A percentile compares a stretch with the other conserved stretches of the same genome.
Conservation (phyloP, 2,113 vertebrate genomes). For the Hyla sarda region DNA sequence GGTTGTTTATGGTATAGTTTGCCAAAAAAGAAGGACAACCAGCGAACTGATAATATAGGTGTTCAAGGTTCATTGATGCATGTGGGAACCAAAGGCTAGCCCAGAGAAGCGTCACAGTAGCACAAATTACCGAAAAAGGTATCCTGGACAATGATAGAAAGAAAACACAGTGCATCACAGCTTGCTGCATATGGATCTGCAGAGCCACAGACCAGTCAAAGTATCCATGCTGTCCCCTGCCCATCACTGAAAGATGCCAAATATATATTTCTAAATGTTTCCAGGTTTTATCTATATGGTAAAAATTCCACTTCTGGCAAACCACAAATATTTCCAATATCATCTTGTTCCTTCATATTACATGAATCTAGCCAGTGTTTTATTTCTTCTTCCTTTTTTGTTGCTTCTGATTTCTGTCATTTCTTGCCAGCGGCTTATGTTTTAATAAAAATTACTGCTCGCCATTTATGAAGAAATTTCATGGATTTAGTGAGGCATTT, state of each 20-base stretch:
- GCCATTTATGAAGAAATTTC: background rate
- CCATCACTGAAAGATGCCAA: background rate
- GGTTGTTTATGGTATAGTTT: too few species aligned
- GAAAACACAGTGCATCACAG: too few species aligned
- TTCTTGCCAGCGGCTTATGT: background rate
- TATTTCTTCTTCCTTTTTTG: background rate
- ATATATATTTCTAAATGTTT: background rate
- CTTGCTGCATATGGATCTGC: too few species aligned
- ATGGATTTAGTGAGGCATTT: background rate
- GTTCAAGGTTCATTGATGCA: too few species aligned
- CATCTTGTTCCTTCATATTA: background rate
- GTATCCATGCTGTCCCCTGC: too few species aligned
- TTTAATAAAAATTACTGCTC: background rate
- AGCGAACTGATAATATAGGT: too few species aligned
- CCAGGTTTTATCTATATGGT: background rate
- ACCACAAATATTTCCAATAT: background rate
- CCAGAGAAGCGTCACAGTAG: too few species aligned
- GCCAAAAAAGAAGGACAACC: too few species aligned
- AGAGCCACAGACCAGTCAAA: too few species aligned
- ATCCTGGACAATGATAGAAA: too few species aligned
- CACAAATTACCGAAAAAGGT: too few species aligned
- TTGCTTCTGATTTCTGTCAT: background rate
- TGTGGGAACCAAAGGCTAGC: too few species aligned
- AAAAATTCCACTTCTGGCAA: background rate
- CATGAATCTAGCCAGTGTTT: background rate